Conservation (phyloP, 1,140 invertebrate species). For the Drosophila punjabiensis region DNA sequence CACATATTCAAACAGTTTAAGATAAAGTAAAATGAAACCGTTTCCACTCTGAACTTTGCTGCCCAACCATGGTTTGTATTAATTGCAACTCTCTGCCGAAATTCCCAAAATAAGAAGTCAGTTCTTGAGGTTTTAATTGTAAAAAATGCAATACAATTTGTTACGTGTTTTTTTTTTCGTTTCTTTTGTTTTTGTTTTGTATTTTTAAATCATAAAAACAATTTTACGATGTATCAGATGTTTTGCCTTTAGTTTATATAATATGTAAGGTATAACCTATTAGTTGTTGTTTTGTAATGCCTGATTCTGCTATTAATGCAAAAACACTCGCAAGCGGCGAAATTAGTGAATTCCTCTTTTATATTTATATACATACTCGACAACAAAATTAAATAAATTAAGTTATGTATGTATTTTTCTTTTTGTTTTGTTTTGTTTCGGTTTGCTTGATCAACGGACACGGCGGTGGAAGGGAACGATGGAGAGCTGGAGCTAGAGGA, state of each 20-base stretch:
- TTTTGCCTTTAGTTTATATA: conserved; percentile 67
- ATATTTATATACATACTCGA: conserved; percentile 53
- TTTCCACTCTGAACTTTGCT: too few species aligned
- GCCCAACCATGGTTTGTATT: not conserved
- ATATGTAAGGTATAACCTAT: conserved; percentile 80
- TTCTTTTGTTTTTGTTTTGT: conserved; percentile 68
- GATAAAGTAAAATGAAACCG: too few species aligned
- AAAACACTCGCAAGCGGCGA: conserved; percentile 69
- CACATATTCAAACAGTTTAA: not conserved
- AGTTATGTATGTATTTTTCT: conserved; percentile 66
- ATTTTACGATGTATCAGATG: conserved; percentile 76
- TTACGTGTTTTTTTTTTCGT: conserved; percentile 46
- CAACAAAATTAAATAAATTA: conserved; percentile 80
- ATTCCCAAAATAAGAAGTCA: conserved; percentile 30
- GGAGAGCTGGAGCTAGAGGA: conserved; percentile 31
- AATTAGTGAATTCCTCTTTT: conserved; percentile 42
- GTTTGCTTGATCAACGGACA: conserved; percentile 71
- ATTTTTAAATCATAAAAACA: conserved; percentile 84
- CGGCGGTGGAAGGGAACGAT: conserved; percentile 45
- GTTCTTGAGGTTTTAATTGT: conserved; percentile 38
- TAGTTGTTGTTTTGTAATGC: conserved; percentile 77
- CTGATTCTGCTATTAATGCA: conserved; percentile 70
- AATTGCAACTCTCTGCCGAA: not conserved
- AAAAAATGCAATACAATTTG: conserved; percentile 53
- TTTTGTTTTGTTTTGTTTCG: conserved; percentile 46